phyloP scores from a whole-genome alignment of 2,113 vertebrate species.

The Aythya baeri region DNA sequence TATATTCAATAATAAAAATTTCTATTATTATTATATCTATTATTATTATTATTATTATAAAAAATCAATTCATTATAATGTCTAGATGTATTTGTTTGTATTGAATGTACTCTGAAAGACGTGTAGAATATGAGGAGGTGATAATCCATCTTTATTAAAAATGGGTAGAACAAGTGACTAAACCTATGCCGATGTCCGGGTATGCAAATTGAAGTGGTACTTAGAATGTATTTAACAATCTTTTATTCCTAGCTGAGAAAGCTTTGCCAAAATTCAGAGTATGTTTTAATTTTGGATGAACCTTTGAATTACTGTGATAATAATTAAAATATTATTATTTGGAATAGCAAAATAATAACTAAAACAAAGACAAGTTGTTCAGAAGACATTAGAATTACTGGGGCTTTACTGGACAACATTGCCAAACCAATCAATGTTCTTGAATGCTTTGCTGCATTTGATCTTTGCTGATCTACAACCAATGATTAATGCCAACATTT shows the following conservation, averaged over 20 bases:
- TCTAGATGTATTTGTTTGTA: neutral
- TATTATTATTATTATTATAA: no score
- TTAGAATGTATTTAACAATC: neutral
- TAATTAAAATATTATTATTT: neutral
- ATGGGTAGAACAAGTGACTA: neutral
- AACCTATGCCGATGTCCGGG: neutral
- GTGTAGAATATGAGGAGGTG: neutral
- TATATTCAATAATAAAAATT: no score
- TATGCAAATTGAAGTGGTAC: neutral
- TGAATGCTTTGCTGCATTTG: neutral
- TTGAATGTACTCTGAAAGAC: neutral
- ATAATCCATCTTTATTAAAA: conserved; percentile 6
- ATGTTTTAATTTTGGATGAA: neutral
- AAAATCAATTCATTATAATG: neutral
- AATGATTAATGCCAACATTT: neutral
- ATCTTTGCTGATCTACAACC: neutral
- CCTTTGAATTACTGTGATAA: neutral
- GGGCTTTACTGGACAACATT: neutral
- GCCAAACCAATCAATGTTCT: neutral
- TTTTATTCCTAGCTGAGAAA: neutral
- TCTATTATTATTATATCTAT: no score
- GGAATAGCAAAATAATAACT: neutral
- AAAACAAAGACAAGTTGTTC: neutral
- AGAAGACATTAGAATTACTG: neutral
- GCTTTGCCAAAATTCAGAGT: neutral